Conservation (phyloP, 2,888 invertebrate species). For the Trilocha varians region DNA sequence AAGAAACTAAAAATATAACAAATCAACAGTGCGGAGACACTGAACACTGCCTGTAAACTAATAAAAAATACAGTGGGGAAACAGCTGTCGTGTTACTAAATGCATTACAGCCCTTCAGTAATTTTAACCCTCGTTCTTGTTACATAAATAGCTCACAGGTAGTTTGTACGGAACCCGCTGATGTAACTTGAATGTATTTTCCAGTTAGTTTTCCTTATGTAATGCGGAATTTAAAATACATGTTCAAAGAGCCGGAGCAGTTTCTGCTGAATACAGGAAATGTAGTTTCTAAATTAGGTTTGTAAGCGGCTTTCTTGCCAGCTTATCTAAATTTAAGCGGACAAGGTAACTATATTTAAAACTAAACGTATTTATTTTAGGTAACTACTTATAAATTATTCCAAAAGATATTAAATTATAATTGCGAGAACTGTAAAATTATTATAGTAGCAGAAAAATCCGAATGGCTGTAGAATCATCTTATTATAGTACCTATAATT, state of each 20-base stretch:
- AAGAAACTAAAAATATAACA: too few species aligned
- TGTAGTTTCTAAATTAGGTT: slow-evolving; percentile 10
- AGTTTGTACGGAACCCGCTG: not conserved
- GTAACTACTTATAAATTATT: too few species aligned
- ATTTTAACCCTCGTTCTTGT: not conserved
- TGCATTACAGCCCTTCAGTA: not conserved
- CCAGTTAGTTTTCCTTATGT: slow-evolving; percentile 1
- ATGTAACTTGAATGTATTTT: not conserved
- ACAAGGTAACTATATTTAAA: too few species aligned
- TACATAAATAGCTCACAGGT: slow-evolving; percentile 7
- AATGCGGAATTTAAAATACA: slow-evolving; percentile 4
- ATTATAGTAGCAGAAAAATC: too few species aligned
- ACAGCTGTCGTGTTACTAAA: not conserved
- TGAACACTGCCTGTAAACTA: not conserved
- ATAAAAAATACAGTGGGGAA: not conserved
- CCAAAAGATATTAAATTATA: too few species aligned
- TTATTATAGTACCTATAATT: too few species aligned
- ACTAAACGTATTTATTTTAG: too few species aligned
- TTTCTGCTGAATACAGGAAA: slow-evolving; percentile 1
- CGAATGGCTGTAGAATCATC: too few species aligned
- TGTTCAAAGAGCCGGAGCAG: not conserved
- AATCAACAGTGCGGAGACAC: too few species aligned
- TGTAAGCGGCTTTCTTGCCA: slow-evolving; percentile 3
- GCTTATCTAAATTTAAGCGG: slow-evolving; percentile 9
- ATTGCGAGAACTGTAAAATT: too few species aligned